Evolutionary conservation across 2,888 invertebrate genomes (phyloP), one percentile per base, ranked within the genome.

Genomic region (Dicranocentrus wangi): DNA sequence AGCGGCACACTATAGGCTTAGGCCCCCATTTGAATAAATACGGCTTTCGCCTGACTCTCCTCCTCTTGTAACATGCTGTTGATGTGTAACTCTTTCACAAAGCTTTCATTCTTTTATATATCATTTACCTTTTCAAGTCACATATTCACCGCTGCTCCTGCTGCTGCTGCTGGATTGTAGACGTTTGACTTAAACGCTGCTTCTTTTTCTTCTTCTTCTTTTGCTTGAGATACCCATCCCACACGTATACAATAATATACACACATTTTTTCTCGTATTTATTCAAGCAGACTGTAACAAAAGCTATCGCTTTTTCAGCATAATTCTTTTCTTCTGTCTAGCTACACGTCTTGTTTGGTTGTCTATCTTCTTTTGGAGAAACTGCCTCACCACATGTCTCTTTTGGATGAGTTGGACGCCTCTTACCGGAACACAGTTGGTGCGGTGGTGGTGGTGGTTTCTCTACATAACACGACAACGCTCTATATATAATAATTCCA

Each of bases 301-400:
- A 75, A 69, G 63, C 76, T 81, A 63, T 65, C 23, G 81, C 81
- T 42, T 63, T 51, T 76, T 81, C 81, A 81, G 81, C 81, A 71
- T 39, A 72, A 55, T 73, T 73, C 51, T 21, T 66, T 69, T 76
- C 51, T 69, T 25, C 51, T 39, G n/a, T 70, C 65, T 73, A 51
- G 63, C 81, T 66, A 66, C 39, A 53, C 70, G 81, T 81, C 76
- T 81, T 81, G 81, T 70, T 81, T 70, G 51, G 71, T 65, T 81
- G 81, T 81, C 81, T 71, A 53, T 76, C 81, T n/a, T n/a, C 69
- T 32, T 81, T 61, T 42, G 42, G 27, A 58, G 63, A 81, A 76
- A 70, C 81, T 72, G 72, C 71, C 71, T 66, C 25, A 25, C 32
- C 28, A 32, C 76, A 81, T 78, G 78, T 70, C 82, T 61, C 47